A percentile compares a stretch with the other conserved stretches of the same genome.
These are phyloP conservation scores for Gadus chalcogrammus DNA, from an alignment of 2,113 vertebrate species.

Conservation along the genomic window DNA sequence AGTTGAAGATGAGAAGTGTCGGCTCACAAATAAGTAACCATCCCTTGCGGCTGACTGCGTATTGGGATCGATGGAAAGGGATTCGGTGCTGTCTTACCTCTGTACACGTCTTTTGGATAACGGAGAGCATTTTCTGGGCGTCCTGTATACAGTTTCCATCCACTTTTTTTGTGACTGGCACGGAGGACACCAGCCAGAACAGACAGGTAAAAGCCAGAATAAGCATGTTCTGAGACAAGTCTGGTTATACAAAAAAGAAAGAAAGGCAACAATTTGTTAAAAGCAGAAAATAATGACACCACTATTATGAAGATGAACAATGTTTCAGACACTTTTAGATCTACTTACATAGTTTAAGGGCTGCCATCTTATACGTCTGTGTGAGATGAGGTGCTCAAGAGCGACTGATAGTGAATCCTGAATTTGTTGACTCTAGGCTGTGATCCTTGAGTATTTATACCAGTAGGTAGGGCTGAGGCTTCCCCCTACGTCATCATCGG, in stretches of 20 bases:
- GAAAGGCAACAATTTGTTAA: neutral
- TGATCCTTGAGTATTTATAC: conserved; percentile 46
- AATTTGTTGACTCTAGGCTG: neutral
- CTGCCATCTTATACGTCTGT: conserved; percentile 35
- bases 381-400: neutral
- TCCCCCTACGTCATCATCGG: neutral
- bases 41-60: too few species aligned
- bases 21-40: too few species aligned
- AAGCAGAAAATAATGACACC: neutral
- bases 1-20: too few species aligned
- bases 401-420: conserved; percentile 1
- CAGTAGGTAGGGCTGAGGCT: conserved; percentile 22
- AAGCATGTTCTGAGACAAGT: conserved; percentile 37
- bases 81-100: too few species aligned
- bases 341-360: conserved; percentile 58
- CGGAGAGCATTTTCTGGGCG: conserved; percentile 47
- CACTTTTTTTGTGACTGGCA: too few species aligned
- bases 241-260: conserved; percentile 25
- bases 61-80: too few species aligned
- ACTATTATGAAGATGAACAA: neutral
- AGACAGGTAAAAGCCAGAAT: conserved; percentile 43
- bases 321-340: neutral
- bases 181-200: conserved; percentile 21
- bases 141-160: conserved; percentile 31
- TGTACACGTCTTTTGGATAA: conserved; percentile 30